These are phyloP conservation scores for Polymixis flavicincta DNA, from an alignment of 2,888 invertebrate genomes.

Conservation along the genomic window DNA sequence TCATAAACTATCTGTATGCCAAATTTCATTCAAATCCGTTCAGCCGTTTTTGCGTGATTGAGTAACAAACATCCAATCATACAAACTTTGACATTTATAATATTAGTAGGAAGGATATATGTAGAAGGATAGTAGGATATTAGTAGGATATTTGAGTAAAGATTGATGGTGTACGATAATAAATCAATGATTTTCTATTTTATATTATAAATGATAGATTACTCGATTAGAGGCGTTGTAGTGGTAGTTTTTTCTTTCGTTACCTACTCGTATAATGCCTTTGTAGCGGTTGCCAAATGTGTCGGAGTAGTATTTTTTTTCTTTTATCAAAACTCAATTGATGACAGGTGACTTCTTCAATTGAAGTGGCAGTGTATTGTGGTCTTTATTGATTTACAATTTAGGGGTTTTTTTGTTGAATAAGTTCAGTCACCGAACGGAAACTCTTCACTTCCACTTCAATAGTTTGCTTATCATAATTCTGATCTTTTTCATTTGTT, in stretches of 20 bases:
- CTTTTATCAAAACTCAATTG: background rate
- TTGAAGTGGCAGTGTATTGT: slow-evolving; percentile 3
- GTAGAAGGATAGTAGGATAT: no score
- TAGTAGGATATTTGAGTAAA: background rate
- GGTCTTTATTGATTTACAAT: slow-evolving; percentile 1
- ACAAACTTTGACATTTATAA: no score
- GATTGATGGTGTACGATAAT: background rate
- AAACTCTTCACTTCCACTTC: slow-evolving; percentile 24
- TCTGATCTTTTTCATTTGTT: slow-evolving; percentile 22
- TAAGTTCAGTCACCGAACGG: background rate
- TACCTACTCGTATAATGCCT: background rate
- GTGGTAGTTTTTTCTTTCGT: slow-evolving; percentile 1
- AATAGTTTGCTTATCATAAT: slow-evolving; percentile 22
- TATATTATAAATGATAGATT: slow-evolving; percentile 28
- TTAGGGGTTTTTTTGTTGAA: background rate
- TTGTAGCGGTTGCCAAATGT: slow-evolving; percentile 33
- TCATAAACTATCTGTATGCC: no score
- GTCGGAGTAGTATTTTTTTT: background rate
- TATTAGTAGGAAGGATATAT: no score
- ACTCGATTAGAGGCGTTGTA: slow-evolving; percentile 15
- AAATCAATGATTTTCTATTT: background rate
- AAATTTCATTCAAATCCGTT: no score
- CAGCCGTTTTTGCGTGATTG: no score
- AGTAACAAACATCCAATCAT: no score
- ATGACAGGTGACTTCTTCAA: slow-evolving; percentile 1